These are phyloP conservation scores for Diploptera punctata DNA, from an alignment of 2,888 invertebrate species.

Conservation along the genomic window DNA sequence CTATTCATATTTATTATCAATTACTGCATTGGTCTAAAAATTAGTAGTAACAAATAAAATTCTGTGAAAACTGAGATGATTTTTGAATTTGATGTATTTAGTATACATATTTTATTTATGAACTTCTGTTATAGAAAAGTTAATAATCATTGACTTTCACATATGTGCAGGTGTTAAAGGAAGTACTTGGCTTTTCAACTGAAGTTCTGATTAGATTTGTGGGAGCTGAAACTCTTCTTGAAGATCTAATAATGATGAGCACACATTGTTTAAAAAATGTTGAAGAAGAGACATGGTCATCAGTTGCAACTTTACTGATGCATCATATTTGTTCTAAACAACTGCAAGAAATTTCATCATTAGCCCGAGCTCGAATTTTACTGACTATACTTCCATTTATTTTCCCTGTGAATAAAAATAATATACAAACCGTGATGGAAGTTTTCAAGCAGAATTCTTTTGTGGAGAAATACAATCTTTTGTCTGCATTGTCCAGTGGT, in stretches of 20 bases:
- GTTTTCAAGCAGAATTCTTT: neutral
- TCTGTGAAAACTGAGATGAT: too few species aligned
- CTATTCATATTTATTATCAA: too few species aligned
- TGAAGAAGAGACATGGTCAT: neutral
- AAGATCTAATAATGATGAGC: slow-evolving; percentile 61
- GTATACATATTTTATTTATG: too few species aligned
- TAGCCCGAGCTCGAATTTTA: slow-evolving; percentile 62
- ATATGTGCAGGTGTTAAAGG: slow-evolving; percentile 59
- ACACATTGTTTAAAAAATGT: slow-evolving; percentile 40
- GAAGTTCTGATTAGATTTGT: slow-evolving; percentile 55
- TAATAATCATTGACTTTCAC: too few species aligned
- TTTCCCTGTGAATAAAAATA: slow-evolving; percentile 60
- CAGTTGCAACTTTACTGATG: slow-evolving; percentile 50
- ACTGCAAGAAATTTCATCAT: slow-evolving; percentile 40
- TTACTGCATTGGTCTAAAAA: too few species aligned
- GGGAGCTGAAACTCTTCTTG: slow-evolving; percentile 57
- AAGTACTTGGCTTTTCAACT: slow-evolving; percentile 55
- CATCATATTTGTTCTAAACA: slow-evolving; percentile 58
- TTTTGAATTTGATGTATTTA: too few species aligned
- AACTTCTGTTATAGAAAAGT: too few species aligned
- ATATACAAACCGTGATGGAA: slow-evolving; percentile 47
- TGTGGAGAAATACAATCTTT: slow-evolving; percentile 51
- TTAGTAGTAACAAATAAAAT: too few species aligned
- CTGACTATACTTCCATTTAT: slow-evolving; percentile 67
- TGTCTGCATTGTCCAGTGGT: slow-evolving; percentile 47